These are phyloP conservation scores for Istiophorus platypterus DNA, from an alignment of 2,113 vertebrate genomes.

Conservation along the genomic window DNA sequence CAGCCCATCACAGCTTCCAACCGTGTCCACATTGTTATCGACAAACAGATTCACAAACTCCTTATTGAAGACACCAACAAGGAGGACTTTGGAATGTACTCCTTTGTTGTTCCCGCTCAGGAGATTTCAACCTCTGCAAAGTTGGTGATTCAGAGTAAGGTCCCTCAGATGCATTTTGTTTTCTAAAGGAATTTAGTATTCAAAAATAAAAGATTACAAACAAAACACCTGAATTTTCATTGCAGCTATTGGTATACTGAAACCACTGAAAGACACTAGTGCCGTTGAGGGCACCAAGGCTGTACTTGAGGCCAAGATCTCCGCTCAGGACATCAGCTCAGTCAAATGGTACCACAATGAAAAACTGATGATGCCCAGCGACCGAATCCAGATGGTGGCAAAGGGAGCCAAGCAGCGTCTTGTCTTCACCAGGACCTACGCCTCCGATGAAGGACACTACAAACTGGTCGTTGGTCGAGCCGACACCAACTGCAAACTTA, in stretches of 20 bases:
- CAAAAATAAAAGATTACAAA: background rate
- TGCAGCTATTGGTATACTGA: slow-evolving; percentile 90
- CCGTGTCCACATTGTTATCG: slow-evolving; percentile 92
- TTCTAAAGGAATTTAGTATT: background rate
- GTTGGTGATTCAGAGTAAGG: slow-evolving; percentile 92
- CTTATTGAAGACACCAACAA: slow-evolving; percentile 94
- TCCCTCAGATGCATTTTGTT: background rate
- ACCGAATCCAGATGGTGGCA: slow-evolving; percentile 91
- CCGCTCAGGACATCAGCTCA: slow-evolving; percentile 92
- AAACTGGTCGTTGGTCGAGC: slow-evolving; percentile 91
- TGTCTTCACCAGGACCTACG: slow-evolving; percentile 89
- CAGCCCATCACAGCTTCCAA: slow-evolving; percentile 88
- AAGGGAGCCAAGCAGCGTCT: slow-evolving; percentile 96
- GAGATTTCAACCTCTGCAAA: slow-evolving; percentile 89
- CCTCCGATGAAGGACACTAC: slow-evolving; percentile 93
- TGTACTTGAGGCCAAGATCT: slow-evolving; percentile 96
- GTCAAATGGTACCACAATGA: slow-evolving; percentile 94
- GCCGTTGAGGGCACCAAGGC: slow-evolving; percentile 94
- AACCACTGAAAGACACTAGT: slow-evolving; percentile 90
- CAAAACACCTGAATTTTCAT: slow-evolving; percentile 18
- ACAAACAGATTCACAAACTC: slow-evolving; percentile 94
- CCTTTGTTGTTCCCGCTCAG: slow-evolving; percentile 90
- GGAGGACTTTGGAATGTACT: slow-evolving; percentile 90
- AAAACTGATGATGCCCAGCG: slow-evolving; percentile 87
- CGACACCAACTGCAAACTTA: slow-evolving; percentile 91